These are phyloP conservation scores for Saccostrea glomerata DNA, from an alignment of 1,140 invertebrate species.

Conservation along the genomic window DNA sequence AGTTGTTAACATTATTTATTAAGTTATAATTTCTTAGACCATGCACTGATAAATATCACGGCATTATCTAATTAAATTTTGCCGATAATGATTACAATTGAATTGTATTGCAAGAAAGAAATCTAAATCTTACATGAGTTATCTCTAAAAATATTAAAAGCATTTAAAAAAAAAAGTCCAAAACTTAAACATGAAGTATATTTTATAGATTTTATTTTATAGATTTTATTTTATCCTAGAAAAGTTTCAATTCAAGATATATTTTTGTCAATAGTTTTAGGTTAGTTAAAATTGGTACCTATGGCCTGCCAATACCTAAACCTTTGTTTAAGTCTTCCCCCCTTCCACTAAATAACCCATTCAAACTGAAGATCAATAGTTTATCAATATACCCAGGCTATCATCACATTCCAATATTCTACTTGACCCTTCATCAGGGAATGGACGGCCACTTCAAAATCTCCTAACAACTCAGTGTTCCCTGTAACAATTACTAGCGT, in stretches of 20 bases:
- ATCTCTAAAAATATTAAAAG: too few relatives aligned
- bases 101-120: too few relatives aligned
- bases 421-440: slow-evolving; percentile 9
- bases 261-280: background rate
- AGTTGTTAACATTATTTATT: too few relatives aligned
- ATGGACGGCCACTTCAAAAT: slow-evolving; percentile 24
- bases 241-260: background rate
- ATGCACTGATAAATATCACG: too few relatives aligned
- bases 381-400: background rate
- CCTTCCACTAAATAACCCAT: background rate
- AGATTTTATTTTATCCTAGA: background rate
- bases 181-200: too few relatives aligned
- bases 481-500: background rate
- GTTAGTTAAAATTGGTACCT: background rate
- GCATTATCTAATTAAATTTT: too few relatives aligned
- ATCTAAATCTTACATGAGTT: too few relatives aligned
- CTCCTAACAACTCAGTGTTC: background rate
- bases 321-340: background rate
- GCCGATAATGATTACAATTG: too few relatives aligned
- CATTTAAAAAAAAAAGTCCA: too few relatives aligned
- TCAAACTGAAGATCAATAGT: background rate
- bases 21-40: too few relatives aligned
- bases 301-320: background rate
- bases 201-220: too few relatives aligned
- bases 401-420: background rate